Evolutionary conservation across 2,797 vertebrate species (phyloP), one percentile per base, ranked within the genome.

Genomic region (Bradypus variegatus): DNA sequence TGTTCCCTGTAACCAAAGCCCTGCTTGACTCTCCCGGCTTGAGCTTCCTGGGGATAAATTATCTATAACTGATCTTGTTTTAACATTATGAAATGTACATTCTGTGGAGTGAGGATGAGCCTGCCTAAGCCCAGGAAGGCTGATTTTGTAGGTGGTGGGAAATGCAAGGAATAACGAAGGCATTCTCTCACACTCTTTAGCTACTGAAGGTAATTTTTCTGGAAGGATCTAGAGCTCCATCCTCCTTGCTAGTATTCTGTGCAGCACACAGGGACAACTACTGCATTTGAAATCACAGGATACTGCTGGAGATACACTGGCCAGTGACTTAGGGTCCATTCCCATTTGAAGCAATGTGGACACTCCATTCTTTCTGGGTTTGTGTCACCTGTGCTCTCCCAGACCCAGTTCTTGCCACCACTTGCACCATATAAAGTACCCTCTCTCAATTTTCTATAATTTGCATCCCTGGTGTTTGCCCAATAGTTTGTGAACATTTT

Each of bases 31-130:
- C 67, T 84, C 88, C 88, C 91, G 85, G 87, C 82, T 92, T 95
- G 69, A 94, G 82, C 82, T 95, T 95, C 89, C 89, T 77, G 58
- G 83, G 89, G 94, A 53, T 91, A 81, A 92, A 88, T 90, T 94
- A 96, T 93, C 95, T 93, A 13, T 16, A 86, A n/a, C 72, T 48
- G 67, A 96, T 95, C 93, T 94, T 94, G 95, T 95, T 92, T 91
- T 88, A 91, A 84, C 93, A 45, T 50, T 62, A 84, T 87, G 13
- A 92, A 88, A 92, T 81, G 83, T 75, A 91, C 94, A 94, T 94
- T 80, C 84, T 88, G 29, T 81, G 86, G 62, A 65, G 65, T n/a
- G 23, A 88, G 72, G 33, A 14, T 31, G 11, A 19, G 53, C 48
- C 55, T 33, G 13, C 48, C 31, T 69, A 67, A 31, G 50, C 50